Conservation (phyloP, 2,113 vertebrate genomes). For the Oophaga pumilio region DNA sequence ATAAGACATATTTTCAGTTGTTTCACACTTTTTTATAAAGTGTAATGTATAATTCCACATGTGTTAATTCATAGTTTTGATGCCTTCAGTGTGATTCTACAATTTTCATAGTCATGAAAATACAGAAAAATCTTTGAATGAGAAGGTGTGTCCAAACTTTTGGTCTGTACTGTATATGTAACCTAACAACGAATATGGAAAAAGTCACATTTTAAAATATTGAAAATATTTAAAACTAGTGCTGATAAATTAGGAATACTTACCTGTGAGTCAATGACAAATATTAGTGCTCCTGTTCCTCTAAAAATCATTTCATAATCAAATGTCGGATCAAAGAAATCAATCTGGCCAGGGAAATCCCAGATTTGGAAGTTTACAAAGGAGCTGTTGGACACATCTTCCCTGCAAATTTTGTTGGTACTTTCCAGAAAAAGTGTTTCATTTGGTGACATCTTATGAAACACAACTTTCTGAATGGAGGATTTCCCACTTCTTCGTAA, state of each 20-base stretch:
- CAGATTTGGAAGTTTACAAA: constrained; percentile 95
- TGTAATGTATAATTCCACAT: too few relatives aligned
- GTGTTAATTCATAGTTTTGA: too few relatives aligned
- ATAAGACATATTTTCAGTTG: too few relatives aligned
- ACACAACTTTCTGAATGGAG: constrained; percentile 95
- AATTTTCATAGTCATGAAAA: too few relatives aligned
- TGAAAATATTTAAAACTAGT: too few relatives aligned
- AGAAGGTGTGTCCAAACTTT: too few relatives aligned
- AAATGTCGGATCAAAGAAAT: constrained; percentile 92
- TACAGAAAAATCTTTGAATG: too few relatives aligned
- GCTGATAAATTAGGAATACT: constrained; percentile 5
- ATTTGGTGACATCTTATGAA: constrained; percentile 94
- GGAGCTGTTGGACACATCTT: constrained; percentile 91
- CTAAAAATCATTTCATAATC: constrained; percentile 96
- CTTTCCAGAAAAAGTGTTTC: constrained; percentile 92
- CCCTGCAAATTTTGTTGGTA: constrained; percentile 91
- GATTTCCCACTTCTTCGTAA: constrained; percentile 91
- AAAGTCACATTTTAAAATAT: too few relatives aligned
- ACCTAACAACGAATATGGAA: too few relatives aligned
- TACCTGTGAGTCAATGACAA: constrained; percentile 95
- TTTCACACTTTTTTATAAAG: too few relatives aligned
- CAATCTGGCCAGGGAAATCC: constrained; percentile 94
- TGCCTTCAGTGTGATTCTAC: too few relatives aligned
- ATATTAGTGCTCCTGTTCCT: constrained; percentile 89
- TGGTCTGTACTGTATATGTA: too few relatives aligned